Conservation (phyloP, 1,140 invertebrate genomes). For the roundworm (Caenorhabditis elegans) region WBcel235 BX284602.5:7661001-7661500, state of each 20-base stretch:
- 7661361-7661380: conserved; percentile 17
- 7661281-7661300: neutral
- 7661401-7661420: neutral
- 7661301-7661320: neutral
- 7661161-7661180: conserved; percentile 28
- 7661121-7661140: conserved; percentile 45
- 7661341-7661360: conserved; percentile 4
- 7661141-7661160: conserved; percentile 47
- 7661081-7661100: neutral
- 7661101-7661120: conserved; percentile 41
- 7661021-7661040: neutral
- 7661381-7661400: neutral
- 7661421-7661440: neutral
- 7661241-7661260: neutral
- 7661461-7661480: conserved; percentile 10
- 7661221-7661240: conserved; percentile 8
- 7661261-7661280: conserved; percentile 9
- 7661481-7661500: conserved; percentile 10
- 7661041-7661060: conserved; percentile 3
- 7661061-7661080: conserved; percentile 4
- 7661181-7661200: neutral
- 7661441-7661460: neutral
- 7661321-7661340: neutral
- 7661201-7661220: neutral
- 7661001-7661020: neutral